These are phyloP conservation scores for Cartodere bifasciata DNA, from an alignment of 2,888 invertebrate genomes.

Conservation along the genomic window DNA sequence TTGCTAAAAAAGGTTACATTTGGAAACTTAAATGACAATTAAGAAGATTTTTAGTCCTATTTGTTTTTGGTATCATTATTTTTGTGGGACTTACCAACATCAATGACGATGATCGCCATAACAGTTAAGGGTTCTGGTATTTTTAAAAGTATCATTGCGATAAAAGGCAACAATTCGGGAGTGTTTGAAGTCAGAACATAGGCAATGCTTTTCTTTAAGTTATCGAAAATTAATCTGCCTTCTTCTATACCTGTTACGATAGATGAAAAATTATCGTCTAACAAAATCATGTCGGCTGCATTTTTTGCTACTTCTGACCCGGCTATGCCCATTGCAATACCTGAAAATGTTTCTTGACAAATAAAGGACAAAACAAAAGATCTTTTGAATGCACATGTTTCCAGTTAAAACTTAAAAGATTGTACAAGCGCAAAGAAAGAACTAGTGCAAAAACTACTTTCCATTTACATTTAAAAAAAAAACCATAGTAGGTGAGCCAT, in stretches of 20 bases:
- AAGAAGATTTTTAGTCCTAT: no score
- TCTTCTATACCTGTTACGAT: constrained; percentile 76
- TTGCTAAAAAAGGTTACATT: no score
- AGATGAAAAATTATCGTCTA: constrained; percentile 78
- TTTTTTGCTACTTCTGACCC: constrained; percentile 69
- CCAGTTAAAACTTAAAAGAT: no score
- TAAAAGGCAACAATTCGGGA: constrained; percentile 15
- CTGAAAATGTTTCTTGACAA: no score
- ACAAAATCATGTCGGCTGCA: constrained; percentile 75
- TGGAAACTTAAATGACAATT: no score
- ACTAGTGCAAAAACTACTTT: no score
- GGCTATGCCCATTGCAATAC: constrained; percentile 60
- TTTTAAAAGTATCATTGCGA: constrained; percentile 11
- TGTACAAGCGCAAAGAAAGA: no score
- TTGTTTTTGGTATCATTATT: no score
- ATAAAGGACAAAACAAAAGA: no score
- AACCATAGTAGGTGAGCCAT: no score
- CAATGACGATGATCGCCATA: constrained; percentile 15
- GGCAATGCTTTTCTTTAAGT: constrained; percentile 69
- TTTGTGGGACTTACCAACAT: constrained; percentile 14
- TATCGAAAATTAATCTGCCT: constrained; percentile 70
- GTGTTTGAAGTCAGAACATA: constrained; percentile 44
- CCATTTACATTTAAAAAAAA: no score
- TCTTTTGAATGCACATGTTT: no score
- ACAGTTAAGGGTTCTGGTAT: constrained; percentile 14